Base-by-base conservation (phyloP, 2,888 invertebrate genomes). In the Temnothorax rugatulus region DNA sequence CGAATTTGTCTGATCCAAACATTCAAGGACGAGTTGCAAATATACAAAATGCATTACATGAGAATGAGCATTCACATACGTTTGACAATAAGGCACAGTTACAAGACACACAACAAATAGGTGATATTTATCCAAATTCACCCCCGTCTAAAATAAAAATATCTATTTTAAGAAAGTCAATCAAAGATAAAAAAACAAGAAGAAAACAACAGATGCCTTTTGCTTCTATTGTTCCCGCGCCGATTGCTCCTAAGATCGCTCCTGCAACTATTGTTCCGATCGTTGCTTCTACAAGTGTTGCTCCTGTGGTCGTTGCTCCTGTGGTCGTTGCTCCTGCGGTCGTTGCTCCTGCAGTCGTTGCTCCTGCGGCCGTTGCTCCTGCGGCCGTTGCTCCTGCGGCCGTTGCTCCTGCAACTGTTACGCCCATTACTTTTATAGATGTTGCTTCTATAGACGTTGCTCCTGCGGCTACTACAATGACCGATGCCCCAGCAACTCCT, bases 181-280 rank as follows among this genome's bases (percentile, higher is more conserved):
- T 29, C 18, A 91, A 90, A 74, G 91, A 92, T 47, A 91, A 87
- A 52, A 90, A 87, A 1, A 84, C 85, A 2, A 86, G 87, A 29
- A 90, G 84, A 87, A 89, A 89, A 63, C 2, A 25, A 15, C 2
- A 25, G 8, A 13, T n/a, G 11, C 1, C 13, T 34, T 0, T 34
- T 7, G 7, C 34, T 34, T 7, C 34, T 34, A 34, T 34, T 34
- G 7, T 34, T 34, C 34, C 34, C 34, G 34, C 34, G 34, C 34
- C 34, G 5, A 34, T 34, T 7, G 34, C 29, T 41, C 8, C 59
- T 29, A 11, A 4, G 18, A 3, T 21, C 11, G 1, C 8, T 54
- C 4, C 54, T 13, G n/a, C 8, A 15, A 38, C 38, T 5, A 9
- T 64, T 21, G 5, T 13, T 50, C 15, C 5, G 21, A 66, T 1